A percentile compares a stretch with the other conserved stretches of the same genome.
phyloP scores from a whole-genome alignment of 2,888 invertebrate genomes.

The Odontocerum albicorne region DNA sequence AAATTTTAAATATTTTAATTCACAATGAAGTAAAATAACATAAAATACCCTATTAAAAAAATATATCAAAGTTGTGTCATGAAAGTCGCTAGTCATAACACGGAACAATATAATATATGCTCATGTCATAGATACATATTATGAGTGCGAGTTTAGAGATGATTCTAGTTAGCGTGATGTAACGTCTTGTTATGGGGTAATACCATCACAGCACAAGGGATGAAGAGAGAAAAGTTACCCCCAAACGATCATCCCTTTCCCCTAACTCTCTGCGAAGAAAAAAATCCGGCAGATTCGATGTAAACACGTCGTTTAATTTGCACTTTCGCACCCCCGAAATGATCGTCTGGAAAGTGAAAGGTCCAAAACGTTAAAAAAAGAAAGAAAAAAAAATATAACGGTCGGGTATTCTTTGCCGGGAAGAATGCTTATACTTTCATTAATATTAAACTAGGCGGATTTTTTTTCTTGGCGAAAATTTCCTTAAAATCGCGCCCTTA shows the following conservation, averaged over 20 bases:
- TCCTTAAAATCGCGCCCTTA: conserved; percentile 2
- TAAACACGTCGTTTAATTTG: conserved; percentile 38
- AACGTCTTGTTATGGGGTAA: not conserved
- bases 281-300: conserved; percentile 35
- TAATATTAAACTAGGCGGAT: conserved; percentile 35
- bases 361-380: conserved; percentile 19
- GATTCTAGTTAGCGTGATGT: conserved; percentile 18
- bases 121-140: no score
- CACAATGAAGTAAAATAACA: no score
- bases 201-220: conserved; percentile 26
- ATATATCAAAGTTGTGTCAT: no score
- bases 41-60: no score
- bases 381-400: conserved; percentile 11
- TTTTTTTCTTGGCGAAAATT: conserved; percentile 18
- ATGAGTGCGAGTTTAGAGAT: no score
- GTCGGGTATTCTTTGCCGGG: conserved; percentile 14
- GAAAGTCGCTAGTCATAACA: no score
- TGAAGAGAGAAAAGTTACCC: conserved; percentile 28
- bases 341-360: conserved; percentile 29
- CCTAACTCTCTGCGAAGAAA: conserved; percentile 7
- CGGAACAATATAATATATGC: no score
- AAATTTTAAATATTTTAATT: no score
- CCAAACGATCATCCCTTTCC: conserved; percentile 28
- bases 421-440: conserved; percentile 31
- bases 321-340: conserved; percentile 33